A percentile compares a stretch with the other conserved stretches of the same genome.
These are phyloP conservation scores for Zapus hudsonius DNA, from an alignment of 2,113 vertebrate species.

Conservation along the genomic window DNA sequence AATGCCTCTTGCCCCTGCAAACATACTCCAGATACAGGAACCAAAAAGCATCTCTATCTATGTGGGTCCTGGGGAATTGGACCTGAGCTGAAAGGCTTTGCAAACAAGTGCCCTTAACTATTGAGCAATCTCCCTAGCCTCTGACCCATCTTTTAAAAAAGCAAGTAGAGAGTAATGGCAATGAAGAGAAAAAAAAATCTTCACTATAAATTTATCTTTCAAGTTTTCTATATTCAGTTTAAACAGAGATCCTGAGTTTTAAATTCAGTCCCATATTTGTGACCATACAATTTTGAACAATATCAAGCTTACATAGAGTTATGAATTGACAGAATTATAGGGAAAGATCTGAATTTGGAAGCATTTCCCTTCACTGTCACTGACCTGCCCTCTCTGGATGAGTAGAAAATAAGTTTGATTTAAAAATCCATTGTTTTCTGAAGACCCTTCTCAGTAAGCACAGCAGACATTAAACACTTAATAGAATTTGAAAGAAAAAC, in stretches of 20 bases:
- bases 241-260: neutral
- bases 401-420: neutral
- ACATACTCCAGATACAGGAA: no score
- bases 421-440: conserved; percentile 5
- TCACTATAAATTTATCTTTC: neutral
- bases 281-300: neutral
- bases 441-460: neutral
- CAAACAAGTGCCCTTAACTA: no score
- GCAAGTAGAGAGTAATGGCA: neutral
- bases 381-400: neutral
- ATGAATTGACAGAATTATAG: neutral
- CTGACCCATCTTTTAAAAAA: conserved; percentile 6
- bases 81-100: no score
- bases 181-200: neutral
- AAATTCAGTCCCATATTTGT: neutral
- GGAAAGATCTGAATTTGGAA: neutral
- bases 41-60: no score
- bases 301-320: neutral
- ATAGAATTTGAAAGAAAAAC: neutral
- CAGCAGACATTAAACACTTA: neutral
- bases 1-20: no score
- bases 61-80: no score
- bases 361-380: neutral
- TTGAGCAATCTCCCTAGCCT: no score
- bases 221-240: neutral